phyloP scores from a whole-genome alignment of 2,797 vertebrate genomes.

The Acrossocheilus fasciatus region DNA sequence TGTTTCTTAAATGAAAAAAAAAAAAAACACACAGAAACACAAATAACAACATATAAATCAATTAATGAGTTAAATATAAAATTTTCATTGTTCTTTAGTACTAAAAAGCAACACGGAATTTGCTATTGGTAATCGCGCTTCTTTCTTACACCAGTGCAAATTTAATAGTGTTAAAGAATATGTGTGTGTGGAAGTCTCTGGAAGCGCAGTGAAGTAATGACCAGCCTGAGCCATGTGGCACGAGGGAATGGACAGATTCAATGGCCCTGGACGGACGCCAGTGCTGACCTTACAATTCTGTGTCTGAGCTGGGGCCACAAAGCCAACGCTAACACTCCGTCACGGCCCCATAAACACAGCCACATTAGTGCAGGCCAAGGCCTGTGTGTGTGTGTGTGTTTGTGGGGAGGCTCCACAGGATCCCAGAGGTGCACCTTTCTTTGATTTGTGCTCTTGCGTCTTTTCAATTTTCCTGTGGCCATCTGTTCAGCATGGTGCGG shows the following conservation, averaged over 20 bases:
- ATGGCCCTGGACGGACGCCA: slow-evolving; percentile 45
- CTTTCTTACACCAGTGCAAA: slow-evolving; percentile 1
- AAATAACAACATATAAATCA: neutral
- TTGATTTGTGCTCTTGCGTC: slow-evolving; percentile 65
- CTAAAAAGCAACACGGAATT: neutral
- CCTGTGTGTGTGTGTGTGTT: slow-evolving; percentile 2
- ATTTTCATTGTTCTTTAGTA: neutral
- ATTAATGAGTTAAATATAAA: neutral
- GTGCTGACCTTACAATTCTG: slow-evolving; percentile 52
- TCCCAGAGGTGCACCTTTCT: slow-evolving; percentile 63
- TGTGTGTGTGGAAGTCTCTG: slow-evolving; percentile 58
- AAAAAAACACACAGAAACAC: neutral
- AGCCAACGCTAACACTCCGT: slow-evolving; percentile 48
- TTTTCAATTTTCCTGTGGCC: slow-evolving; percentile 68
- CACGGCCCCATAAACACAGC: slow-evolving; percentile 43
- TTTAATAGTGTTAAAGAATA: slow-evolving; percentile 22
- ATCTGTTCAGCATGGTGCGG: slow-evolving; percentile 67
- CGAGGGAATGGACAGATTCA: slow-evolving; percentile 37
- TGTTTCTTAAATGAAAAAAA: neutral
- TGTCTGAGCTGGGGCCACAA: slow-evolving; percentile 38
- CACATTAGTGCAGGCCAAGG: slow-evolving; percentile 38
- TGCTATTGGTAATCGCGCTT: neutral
- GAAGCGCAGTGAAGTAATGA: slow-evolving; percentile 2
- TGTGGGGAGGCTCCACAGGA: slow-evolving; percentile 1
- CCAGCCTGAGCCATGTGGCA: slow-evolving; percentile 19